A percentile compares a stretch with the other conserved stretches of the same genome.
Evolutionary conservation across 2,113 vertebrate genomes (phyloP).

Genomic region (Xiphorhynchus elegans): DNA sequence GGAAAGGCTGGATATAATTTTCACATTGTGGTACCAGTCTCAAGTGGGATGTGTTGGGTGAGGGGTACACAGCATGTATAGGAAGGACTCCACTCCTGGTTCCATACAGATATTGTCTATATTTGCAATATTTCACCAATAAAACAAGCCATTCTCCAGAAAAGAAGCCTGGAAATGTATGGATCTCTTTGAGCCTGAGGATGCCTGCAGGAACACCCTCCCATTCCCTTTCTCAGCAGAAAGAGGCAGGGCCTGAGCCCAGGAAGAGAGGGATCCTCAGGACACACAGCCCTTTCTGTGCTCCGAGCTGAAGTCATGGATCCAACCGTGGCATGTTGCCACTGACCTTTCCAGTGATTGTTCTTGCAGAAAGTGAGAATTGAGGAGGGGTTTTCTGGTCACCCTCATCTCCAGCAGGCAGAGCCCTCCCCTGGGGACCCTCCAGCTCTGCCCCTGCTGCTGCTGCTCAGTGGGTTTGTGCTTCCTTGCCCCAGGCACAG

Average conservation of each 20-base stretch:
- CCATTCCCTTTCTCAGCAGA: neutral
- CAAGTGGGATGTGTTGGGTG: neutral
- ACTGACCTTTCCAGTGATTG: neutral
- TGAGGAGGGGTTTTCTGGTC: neutral
- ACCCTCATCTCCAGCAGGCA: neutral
- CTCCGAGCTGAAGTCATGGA: neutral
- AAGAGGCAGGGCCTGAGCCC: neutral
- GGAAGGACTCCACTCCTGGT: neutral
- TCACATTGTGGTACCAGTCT: neutral
- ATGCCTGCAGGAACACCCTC: neutral
- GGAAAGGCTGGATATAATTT: neutral
- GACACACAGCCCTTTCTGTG: neutral
- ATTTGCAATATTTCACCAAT: neutral
- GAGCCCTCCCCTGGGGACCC: neutral
- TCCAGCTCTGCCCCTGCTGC: neutral
- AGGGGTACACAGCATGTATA: fast-evolving
- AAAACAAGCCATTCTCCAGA: neutral
- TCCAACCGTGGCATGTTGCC: fast-evolving
- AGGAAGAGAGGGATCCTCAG: neutral
- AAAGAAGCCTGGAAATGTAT: neutral
- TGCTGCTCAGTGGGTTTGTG: neutral
- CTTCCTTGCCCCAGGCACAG: neutral
- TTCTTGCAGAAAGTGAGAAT: neutral
- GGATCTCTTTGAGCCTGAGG: neutral
- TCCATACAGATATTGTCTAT: neutral